Evolutionary conservation across 2,888 invertebrate genomes (phyloP).

Genomic region (Perithous albicinctus): DNA sequence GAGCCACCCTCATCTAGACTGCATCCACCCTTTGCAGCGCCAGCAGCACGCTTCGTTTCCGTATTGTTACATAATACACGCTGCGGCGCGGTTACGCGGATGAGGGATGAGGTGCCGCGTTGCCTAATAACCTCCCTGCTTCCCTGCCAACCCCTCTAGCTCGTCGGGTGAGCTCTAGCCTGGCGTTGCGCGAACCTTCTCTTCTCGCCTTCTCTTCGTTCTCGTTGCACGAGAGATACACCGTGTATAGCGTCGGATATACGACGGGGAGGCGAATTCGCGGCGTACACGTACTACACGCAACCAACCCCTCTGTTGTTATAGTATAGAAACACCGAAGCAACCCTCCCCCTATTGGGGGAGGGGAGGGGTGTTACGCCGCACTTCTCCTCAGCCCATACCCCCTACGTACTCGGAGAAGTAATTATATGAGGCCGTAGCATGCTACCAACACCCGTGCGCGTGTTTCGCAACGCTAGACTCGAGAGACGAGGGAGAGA

Average conservation of each 20-base stretch:
- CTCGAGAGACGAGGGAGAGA: conserved; percentile 39
- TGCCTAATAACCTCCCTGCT: conserved; percentile 83
- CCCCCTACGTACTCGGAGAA: conserved; percentile 69
- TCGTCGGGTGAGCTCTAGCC: conserved; percentile 66
- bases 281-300: conserved; percentile 62
- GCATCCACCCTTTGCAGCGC: conserved; percentile 69
- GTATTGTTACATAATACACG: conserved; percentile 85
- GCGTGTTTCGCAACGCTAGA: conserved; percentile 51
- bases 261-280: conserved; percentile 49
- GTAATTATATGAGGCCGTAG: conserved; percentile 82
- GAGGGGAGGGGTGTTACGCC: no score
- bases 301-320: conserved; percentile 51
- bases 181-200: conserved; percentile 70
- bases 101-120: conserved; percentile 84
- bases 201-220: conserved; percentile 40
- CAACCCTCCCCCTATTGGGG: conserved; percentile 42
- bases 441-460: conserved; percentile 75
- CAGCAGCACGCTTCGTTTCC: conserved; percentile 82
- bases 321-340: conserved; percentile 59
- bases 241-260: conserved; percentile 51
- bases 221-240: conserved; percentile 58
- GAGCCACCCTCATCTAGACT: conserved; percentile 64
- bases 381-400: conserved; percentile 33
- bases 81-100: conserved; percentile 83
- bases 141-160: conserved; percentile 73